Base-by-base conservation (phyloP, 2,113 vertebrate species). In the Sturnus vulgaris region DNA sequence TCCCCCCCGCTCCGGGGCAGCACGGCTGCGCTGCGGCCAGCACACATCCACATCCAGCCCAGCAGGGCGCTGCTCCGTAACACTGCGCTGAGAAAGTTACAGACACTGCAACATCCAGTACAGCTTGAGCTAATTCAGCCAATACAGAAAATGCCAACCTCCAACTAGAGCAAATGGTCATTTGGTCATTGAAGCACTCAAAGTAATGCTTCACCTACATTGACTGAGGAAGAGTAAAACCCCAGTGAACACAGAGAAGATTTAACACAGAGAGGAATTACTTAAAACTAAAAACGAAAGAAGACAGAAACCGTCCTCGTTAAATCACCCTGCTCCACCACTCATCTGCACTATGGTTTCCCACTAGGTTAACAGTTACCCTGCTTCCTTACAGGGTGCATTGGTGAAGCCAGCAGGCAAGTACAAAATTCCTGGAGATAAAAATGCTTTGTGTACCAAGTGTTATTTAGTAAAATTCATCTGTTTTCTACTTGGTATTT, bases 51-150 rank as follows among this genome's bases (percentile, higher is more conserved):
- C 9, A 12, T 33, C n/a, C 42, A 13, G 15, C 28, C 1, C 66
- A 7, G 12, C 2, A 5, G 18, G 24, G 22, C 20, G 0, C 37
- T 20, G 24, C 37, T 33, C 79, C 0, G 0, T 6, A 7, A 6
- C 5, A 1, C n/a, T 2, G 4, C 5, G 18, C 66, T 65, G 1
- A 19, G 21, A 25, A 69, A 60, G 52, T 71, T 53, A 47, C 20
- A 57, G 21, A 13, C 9, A 2, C 61, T 4, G 66, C 46, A 31
- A 28, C 57, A 50, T 9, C 28, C 50, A 8, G 28, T 3, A 12
- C 20, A 6, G 40, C 11, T 16, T 5, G 23, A 37, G 31, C 21
- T 19, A 40, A 28, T 60, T 53, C 35, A 25, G 75, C 31, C 25
- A 22, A 13, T 5, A 14, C 5, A 20, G 25, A n/a, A 69, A 61